phyloP scores from a whole-genome alignment of 2,888 invertebrate genomes.

The Eulithis testata region DNA sequence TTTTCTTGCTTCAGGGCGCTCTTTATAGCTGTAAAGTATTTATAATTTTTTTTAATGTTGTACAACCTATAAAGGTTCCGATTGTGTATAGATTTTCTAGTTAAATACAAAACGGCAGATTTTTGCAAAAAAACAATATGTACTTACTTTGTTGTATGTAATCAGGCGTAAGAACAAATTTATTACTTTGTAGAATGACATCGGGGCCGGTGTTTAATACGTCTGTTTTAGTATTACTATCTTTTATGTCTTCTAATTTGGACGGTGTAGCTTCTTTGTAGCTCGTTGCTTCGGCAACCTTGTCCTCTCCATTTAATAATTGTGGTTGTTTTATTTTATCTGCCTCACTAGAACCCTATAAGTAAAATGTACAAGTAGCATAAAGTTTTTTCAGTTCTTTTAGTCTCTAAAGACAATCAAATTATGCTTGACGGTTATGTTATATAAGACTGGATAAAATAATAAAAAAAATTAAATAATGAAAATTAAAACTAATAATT shows the following conservation, averaged over 20 bases:
- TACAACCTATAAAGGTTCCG: background rate
- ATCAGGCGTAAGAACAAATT: constrained; percentile 95
- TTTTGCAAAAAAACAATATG: constrained; percentile 48
- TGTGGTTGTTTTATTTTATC: constrained; percentile 67
- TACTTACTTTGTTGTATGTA: constrained; percentile 96
- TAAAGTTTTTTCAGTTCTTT: constrained; percentile 26
- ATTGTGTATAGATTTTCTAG: background rate
- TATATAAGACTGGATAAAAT: constrained; percentile 35
- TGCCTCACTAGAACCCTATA: constrained; percentile 72
- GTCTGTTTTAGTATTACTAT: constrained; percentile 73
- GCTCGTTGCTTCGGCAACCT: constrained; percentile 69
- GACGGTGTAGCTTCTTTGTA: constrained; percentile 71
- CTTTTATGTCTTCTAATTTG: constrained; percentile 71
- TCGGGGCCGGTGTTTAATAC: constrained; percentile 66
- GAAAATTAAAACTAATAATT: constrained; percentile 54
- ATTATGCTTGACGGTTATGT: constrained; percentile 10
- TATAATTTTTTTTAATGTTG: background rate
- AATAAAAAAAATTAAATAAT: constrained; percentile 42
- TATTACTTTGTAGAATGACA: constrained; percentile 61
- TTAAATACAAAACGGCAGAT: background rate
- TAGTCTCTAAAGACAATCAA: background rate
- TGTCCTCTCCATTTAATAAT: constrained; percentile 76
- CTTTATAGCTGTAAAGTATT: constrained; percentile 89
- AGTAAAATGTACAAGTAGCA: constrained; percentile 51
- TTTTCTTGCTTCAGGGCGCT: constrained; percentile 96